A percentile compares a stretch with the other conserved stretches of the same genome.
These are phyloP conservation scores for Drosophila colorata DNA, from an alignment of 2,888 invertebrate species.

Conservation along the genomic window DNA sequence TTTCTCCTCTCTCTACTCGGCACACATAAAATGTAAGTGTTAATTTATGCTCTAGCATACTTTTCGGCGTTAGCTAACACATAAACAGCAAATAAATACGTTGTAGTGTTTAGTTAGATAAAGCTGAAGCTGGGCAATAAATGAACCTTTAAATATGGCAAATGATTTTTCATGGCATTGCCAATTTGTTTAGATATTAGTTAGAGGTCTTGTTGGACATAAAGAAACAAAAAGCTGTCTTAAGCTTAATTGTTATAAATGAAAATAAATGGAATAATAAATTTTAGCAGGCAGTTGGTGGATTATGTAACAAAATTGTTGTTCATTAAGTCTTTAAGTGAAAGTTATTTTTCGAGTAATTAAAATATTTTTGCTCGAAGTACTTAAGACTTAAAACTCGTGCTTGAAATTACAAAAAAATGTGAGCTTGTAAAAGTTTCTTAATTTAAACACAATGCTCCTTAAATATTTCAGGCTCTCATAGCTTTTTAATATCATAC, in stretches of 20 bases:
- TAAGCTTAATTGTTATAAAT: slow-evolving; percentile 13
- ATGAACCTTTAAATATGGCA: slow-evolving; percentile 11
- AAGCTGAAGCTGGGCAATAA: not conserved
- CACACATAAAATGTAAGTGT: slow-evolving; percentile 71
- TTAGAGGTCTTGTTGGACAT: slow-evolving; percentile 16
- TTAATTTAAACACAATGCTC: no score
- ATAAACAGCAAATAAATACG: slow-evolving; percentile 38
- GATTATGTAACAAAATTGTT: slow-evolving; percentile 1
- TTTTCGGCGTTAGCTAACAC: slow-evolving; percentile 42
- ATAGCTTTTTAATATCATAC: no score
- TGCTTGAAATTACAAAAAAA: no score
- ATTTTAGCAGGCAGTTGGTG: no score
- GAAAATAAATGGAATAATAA: not conserved
- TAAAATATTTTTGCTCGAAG: no score
- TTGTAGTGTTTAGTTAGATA: not conserved
- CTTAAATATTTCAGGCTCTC: no score
- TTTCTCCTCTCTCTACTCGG: not conserved
- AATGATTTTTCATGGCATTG: slow-evolving; percentile 39
- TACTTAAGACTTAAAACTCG: no score
- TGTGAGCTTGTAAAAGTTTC: no score
- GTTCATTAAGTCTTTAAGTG: not conserved
- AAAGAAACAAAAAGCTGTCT: slow-evolving; percentile 11
- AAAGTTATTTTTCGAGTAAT: not conserved
- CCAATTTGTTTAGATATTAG: slow-evolving; percentile 34
- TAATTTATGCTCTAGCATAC: slow-evolving; percentile 70